phyloP scores from a whole-genome alignment of 2,797 vertebrate species.

The Clarias platycephalus region DNA sequence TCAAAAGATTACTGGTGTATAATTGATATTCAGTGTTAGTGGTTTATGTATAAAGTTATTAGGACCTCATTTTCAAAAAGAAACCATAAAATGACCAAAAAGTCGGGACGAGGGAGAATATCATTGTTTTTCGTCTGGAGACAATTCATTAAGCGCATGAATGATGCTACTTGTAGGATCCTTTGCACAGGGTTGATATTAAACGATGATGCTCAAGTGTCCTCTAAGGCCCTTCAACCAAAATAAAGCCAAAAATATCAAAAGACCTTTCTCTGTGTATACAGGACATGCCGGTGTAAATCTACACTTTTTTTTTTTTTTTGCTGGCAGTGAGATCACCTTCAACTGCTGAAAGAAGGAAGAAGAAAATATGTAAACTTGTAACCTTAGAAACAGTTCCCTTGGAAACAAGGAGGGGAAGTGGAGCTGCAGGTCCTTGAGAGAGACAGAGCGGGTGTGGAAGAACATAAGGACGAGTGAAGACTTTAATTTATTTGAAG shows the following conservation, averaged over 20 bases:
- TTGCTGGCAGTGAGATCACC: conserved; percentile 37
- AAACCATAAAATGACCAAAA: conserved; percentile 41
- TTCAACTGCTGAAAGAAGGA: conserved; percentile 40
- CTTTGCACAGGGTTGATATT: conserved; percentile 22
- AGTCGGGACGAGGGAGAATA: not conserved
- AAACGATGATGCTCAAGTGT: conserved; percentile 18
- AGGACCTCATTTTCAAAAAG: conserved; percentile 45
- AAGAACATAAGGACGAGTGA: conserved; percentile 20
- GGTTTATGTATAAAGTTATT: conserved; percentile 40
- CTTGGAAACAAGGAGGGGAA: conserved; percentile 62
- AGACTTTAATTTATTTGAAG: not conserved
- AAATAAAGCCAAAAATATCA: conserved; percentile 36
- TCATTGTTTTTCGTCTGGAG: conserved; percentile 6
- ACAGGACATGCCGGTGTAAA: conserved; percentile 13
- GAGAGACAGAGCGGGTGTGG: conserved; percentile 18
- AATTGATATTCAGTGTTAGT: too few relatives aligned
- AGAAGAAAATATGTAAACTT: conserved; percentile 55
- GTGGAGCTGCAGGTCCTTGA: conserved; percentile 42
- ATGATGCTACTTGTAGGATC: not conserved
- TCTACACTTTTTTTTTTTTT: conserved; percentile 6
- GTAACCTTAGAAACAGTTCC: conserved; percentile 66
- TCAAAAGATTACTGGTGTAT: too few relatives aligned
- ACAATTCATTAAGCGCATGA: conserved; percentile 31
- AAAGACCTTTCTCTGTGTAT: conserved; percentile 13
- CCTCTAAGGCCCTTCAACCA: conserved; percentile 30